Conservation (phyloP, 2,888 invertebrate species). For the Callyntrura guangdongensis region DNA sequence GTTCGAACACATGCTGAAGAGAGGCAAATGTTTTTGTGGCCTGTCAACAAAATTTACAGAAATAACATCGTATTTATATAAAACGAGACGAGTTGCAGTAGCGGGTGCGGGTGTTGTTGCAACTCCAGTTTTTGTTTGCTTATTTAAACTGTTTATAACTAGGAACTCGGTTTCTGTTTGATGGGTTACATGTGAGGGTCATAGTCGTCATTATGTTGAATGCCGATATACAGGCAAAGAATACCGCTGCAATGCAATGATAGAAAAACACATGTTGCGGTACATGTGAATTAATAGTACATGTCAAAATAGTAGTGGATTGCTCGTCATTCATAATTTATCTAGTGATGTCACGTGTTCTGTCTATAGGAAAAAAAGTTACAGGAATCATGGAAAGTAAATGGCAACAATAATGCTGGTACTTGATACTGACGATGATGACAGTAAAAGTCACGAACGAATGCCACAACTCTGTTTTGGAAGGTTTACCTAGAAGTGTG, state of each 20-base stretch:
- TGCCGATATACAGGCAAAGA: not conserved
- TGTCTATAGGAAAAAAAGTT: not conserved
- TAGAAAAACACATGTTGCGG: slow-evolving; percentile 35
- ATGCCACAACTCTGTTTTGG: not conserved
- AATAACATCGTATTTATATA: slow-evolving; percentile 25
- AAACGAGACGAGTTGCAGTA: not conserved
- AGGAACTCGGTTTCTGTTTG: no score
- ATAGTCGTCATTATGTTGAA: not conserved
- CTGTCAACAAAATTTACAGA: slow-evolving; percentile 72
- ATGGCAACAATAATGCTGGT: not conserved
- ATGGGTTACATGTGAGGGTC: not conserved
- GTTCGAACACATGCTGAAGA: slow-evolving; percentile 90
- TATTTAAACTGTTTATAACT: not conserved
- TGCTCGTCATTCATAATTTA: slow-evolving; percentile 56
- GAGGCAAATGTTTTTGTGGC: slow-evolving; percentile 87
- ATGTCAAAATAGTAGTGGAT: slow-evolving; percentile 41
- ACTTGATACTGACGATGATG: slow-evolving; percentile 11
- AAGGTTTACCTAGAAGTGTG: not conserved
- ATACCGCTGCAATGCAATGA: not conserved
- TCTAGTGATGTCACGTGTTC: not conserved
- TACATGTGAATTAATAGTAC: slow-evolving; percentile 20
- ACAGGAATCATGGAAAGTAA: not conserved
- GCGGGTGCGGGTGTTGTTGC: not conserved
- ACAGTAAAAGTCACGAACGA: slow-evolving; percentile 33
- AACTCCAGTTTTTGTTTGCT: not conserved